Base-by-base conservation (phyloP, 2,113 vertebrate genomes). In the Sarotherodon lohbergeri region DNA sequence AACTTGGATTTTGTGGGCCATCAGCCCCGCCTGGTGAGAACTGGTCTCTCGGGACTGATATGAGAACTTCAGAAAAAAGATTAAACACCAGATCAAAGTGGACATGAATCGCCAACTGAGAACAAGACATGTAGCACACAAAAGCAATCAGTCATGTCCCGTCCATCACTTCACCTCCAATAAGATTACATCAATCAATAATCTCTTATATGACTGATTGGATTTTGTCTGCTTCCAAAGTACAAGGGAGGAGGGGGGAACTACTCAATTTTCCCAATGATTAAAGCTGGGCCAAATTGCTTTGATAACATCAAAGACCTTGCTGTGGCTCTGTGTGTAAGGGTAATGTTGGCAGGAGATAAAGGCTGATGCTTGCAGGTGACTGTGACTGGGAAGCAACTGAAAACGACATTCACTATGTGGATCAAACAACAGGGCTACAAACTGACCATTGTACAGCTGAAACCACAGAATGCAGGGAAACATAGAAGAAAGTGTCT, bases 161-260 rank as follows among this genome's bases (percentile, higher is more conserved):
- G 90, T 92, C 94, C 86, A 83, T 86, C 90, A 86, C 94, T 93
- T 96, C 91, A 90, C 90, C 92, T 94, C 96, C 94, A 97, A 96
- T 96, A 95, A 97, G 97, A 97, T 97, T 96, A 96, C 93, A 97
- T 96, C 95, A 96, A 95, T 98, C 97, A 97, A 90, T 97, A 97
- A 93, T 78, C 92, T 93, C 93, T 95, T 94, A 96, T 97, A 97
- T 96, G 96, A 97, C 91, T 96, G 94, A 96, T 95, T 96, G 95
- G 96, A 97, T 94, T 97, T 93, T 94, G 96, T 95, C 95, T 92
- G 91, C 92, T 92, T 89, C 89, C 85, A 89, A 92, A 92, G 93
- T 66, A 90, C 85, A 79, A 87, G 88, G 68, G 71, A 34, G 87
- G 57, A 59, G 61, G 36, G 88, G 95, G 90, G 93, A 86, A 90